Conservation (phyloP, 2,888 invertebrate genomes). For the Chaitophorus viminalis region DNA sequence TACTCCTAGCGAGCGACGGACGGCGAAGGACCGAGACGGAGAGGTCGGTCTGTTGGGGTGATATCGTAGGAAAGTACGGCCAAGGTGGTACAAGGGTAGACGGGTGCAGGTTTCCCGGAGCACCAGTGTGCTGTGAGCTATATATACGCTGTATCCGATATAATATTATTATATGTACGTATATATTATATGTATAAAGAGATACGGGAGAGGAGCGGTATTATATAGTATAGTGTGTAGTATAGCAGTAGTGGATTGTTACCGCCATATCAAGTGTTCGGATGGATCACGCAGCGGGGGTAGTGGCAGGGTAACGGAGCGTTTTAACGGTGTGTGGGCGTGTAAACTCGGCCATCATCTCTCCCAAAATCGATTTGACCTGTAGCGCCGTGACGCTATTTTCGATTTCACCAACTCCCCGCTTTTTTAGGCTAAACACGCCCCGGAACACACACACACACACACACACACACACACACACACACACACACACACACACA, state of each 20-base stretch:
- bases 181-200: too few relatives aligned
- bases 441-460: constrained; percentile 12
- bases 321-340: constrained; percentile 47
- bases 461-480: background rate
- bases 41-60: too few relatives aligned
- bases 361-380: constrained; percentile 61
- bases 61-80: too few relatives aligned
- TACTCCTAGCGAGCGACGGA: too few relatives aligned
- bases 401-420: constrained; percentile 47
- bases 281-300: background rate
- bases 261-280: background rate
- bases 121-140: too few relatives aligned
- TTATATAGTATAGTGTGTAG: background rate
- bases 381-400: constrained; percentile 61
- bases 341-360: constrained; percentile 58
- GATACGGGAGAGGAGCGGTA: background rate
- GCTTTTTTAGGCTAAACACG: constrained; percentile 37
- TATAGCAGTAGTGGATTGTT: background rate
- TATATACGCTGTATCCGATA: too few relatives aligned
- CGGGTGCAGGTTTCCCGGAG: too few relatives aligned
- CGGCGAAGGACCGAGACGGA: too few relatives aligned
- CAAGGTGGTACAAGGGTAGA: too few relatives aligned
- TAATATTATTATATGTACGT: too few relatives aligned
- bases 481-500: background rate
- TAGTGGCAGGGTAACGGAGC: background rate